Percentiles rank a stretch among this genome's conserved stretches.
Conservation (phyloP, 2,797 vertebrate species). For the Diceros bicornis region DNA sequence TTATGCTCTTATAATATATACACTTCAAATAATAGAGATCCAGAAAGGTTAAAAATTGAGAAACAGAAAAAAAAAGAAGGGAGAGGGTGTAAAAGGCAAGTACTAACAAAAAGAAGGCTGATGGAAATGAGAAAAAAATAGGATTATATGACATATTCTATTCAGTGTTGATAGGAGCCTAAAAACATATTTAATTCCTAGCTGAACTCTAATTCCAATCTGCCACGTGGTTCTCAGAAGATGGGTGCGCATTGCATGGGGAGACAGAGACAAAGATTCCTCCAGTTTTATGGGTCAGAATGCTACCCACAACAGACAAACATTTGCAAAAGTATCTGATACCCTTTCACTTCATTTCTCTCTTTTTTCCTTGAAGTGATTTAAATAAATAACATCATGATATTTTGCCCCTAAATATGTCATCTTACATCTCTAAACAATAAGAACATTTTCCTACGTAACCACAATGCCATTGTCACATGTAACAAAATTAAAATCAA, state of each 20-base stretch:
- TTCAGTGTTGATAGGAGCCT: neutral
- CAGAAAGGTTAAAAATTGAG: neutral
- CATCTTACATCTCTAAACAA: neutral
- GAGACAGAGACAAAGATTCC: neutral
- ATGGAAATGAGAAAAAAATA: neutral
- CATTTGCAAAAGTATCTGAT: neutral
- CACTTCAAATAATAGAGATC: neutral
- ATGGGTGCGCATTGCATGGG: too few relatives aligned
- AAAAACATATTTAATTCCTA: neutral
- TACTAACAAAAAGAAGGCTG: neutral
- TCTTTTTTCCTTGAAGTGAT: neutral
- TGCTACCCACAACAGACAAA: neutral
- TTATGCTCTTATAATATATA: neutral
- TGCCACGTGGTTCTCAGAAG: neutral
- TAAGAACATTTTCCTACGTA: neutral
- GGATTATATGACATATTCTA: neutral
- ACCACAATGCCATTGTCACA: neutral
- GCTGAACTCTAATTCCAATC: neutral
- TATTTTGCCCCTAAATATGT: neutral
- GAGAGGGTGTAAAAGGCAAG: neutral
- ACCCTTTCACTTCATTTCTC: neutral
- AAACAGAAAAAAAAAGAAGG: neutral
- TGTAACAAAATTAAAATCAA: slow-evolving; percentile 32
- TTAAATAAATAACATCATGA: neutral
- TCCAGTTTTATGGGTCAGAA: neutral